Evolutionary conservation across 1,140 invertebrate genomes (phyloP).

Genomic region (Cotesia vestalis): DNA sequence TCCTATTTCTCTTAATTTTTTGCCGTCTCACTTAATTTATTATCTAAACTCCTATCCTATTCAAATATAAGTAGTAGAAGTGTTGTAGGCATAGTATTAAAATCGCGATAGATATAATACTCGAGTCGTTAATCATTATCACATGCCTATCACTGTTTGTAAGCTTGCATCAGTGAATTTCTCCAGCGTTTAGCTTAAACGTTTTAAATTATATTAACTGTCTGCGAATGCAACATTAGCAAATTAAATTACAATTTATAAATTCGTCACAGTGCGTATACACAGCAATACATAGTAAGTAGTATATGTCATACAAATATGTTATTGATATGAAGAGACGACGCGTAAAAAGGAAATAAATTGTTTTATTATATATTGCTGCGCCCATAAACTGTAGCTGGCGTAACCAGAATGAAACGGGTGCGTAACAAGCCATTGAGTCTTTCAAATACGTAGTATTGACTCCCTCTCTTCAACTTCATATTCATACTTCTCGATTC

Average conservation of each 20-base stretch:
- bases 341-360: constrained; percentile 15
- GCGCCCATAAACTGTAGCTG: constrained; percentile 8
- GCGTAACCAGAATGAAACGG: constrained; percentile 20
- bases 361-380: neutral
- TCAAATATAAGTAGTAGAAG: no score
- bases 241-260: no score
- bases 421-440: constrained; percentile 22
- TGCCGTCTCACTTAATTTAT: no score
- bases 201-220: no score
- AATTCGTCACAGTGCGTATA: no score
- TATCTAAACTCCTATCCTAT: no score
- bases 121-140: constrained; percentile 20
- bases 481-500: no score
- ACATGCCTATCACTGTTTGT: constrained; percentile 6
- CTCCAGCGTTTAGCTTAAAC: no score
- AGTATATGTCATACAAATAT: no score
- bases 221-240: no score
- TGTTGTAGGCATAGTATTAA: neutral
- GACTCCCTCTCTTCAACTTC: neutral
- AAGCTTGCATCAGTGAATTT: neutral
- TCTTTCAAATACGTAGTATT: neutral
- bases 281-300: no score
- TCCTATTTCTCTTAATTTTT: no score
- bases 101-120: constrained; percentile 1
- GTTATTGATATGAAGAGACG: constrained; percentile 1